These are phyloP conservation scores for Turdus rufiventris DNA, from an alignment of 2,113 vertebrate species.

Conservation along the genomic window DNA sequence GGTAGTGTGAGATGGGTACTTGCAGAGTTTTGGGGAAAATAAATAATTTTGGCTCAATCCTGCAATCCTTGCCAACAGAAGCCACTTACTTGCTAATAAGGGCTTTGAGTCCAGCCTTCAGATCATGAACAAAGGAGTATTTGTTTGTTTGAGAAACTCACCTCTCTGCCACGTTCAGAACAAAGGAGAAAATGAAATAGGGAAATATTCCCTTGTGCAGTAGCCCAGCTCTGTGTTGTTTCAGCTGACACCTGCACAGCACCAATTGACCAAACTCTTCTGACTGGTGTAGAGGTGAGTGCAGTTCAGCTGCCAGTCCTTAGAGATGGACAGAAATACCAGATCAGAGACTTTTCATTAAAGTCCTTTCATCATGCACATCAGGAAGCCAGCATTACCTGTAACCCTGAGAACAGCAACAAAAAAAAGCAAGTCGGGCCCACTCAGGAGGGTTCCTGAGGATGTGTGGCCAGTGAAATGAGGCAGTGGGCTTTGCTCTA, in stretches of 20 bases:
- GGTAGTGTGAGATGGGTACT: neutral
- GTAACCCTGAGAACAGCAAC: neutral
- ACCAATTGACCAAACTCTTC: neutral
- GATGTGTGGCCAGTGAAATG: neutral
- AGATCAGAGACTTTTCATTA: neutral
- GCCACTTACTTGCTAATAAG: neutral
- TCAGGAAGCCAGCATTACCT: neutral
- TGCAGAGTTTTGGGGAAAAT: neutral
- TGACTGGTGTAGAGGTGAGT: neutral
- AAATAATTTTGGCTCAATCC: rapidly evolving
- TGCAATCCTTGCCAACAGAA: neutral
- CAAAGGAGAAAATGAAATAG: neutral
- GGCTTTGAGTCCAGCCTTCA: neutral
- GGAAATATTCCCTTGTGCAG: neutral
- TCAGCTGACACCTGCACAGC: neutral
- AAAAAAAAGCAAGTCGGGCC: rapidly evolving
- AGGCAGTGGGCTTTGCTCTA: neutral
- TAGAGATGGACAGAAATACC: neutral
- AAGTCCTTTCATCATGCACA: neutral
- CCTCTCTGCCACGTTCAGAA: rapidly evolving
- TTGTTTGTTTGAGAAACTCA: neutral
- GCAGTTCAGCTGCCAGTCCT: neutral
- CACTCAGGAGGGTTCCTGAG: neutral
- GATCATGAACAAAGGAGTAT: neutral
- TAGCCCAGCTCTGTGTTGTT: neutral